These are phyloP conservation scores for Chloroclystis v-ata DNA, from an alignment of 2,888 invertebrate genomes.

Conservation along the genomic window DNA sequence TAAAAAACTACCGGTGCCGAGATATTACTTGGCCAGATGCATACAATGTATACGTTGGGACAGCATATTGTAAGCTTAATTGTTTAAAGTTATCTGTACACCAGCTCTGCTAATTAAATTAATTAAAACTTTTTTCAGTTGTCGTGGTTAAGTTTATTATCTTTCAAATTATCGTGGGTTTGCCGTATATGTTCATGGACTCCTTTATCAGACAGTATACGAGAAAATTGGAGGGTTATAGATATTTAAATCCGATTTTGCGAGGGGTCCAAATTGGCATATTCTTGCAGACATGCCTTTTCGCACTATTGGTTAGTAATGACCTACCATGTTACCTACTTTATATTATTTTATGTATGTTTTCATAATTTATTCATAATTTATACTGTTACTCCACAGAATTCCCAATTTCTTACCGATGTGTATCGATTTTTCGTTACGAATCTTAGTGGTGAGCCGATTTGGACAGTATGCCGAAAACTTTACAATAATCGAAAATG, in stretches of 20 bases:
- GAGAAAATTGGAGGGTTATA: not conserved
- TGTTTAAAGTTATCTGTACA: too few relatives aligned
- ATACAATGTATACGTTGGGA: too few relatives aligned
- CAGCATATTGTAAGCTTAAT: too few relatives aligned
- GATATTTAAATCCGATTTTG: not conserved
- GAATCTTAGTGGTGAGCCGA: not conserved
- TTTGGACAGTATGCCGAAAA: not conserved
- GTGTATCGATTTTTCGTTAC: not conserved
- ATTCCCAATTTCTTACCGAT: not conserved
- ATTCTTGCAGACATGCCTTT: not conserved
- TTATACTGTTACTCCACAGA: not conserved
- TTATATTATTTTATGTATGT: too few relatives aligned
- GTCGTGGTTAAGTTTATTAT: not conserved
- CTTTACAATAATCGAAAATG: not conserved
- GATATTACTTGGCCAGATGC: too few relatives aligned
- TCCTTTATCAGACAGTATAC: conserved; percentile 1
- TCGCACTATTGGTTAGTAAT: not conserved
- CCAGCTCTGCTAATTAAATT: too few relatives aligned
- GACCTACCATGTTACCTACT: not conserved
- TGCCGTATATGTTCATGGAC: not conserved
- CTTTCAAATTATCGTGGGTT: not conserved
- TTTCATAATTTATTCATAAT: too few relatives aligned
- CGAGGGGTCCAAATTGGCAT: not conserved
- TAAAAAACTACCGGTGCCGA: too few relatives aligned
- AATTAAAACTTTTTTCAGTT: not conserved